Evolutionary conservation across 2,888 invertebrate species (phyloP).

Genomic region (Acleris holmiana): DNA sequence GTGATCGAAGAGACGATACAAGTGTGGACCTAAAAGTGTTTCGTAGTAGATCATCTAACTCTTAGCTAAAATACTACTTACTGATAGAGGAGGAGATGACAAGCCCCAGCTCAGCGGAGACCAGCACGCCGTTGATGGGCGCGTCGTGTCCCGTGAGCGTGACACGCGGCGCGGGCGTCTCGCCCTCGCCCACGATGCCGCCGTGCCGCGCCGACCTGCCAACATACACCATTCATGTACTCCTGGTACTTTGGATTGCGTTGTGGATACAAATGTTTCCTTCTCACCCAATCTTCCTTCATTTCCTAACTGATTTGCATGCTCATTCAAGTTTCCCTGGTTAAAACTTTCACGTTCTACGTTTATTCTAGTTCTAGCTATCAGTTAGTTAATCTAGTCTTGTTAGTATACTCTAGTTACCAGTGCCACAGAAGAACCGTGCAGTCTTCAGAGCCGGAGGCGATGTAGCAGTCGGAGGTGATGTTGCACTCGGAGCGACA

Average conservation of each 20-base stretch:
- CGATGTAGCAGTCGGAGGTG: constrained; percentile 99
- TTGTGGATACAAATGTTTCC: no score
- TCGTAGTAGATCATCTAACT: no score
- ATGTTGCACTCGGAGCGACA: constrained; percentile 99
- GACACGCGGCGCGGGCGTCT: constrained; percentile 97
- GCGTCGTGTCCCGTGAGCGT: constrained; percentile 99
- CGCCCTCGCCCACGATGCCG: constrained; percentile 98
- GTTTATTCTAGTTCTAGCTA: no score
- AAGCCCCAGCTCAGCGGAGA: constrained; percentile 98
- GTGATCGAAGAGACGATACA: no score
- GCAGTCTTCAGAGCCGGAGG: constrained; percentile 98
- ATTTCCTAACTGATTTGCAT: no score
- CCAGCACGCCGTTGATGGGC: constrained; percentile 96
- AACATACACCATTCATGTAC: constrained; percentile 83
- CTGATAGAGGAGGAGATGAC: constrained; percentile 96
- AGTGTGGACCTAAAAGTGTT: no score
- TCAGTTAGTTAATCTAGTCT: not conserved
- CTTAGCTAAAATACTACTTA: constrained; percentile 61
- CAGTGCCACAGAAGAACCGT: constrained; percentile 99
- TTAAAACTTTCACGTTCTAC: no score
- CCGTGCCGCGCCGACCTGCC: constrained; percentile 92
- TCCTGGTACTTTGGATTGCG: constrained; percentile 2
- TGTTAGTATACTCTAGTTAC: constrained; percentile 79
- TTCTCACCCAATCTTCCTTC: no score
- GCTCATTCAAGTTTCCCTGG: no score